Base-by-base conservation (phyloP, 2,113 vertebrate genomes). In the Corythornis cristatus region DNA sequence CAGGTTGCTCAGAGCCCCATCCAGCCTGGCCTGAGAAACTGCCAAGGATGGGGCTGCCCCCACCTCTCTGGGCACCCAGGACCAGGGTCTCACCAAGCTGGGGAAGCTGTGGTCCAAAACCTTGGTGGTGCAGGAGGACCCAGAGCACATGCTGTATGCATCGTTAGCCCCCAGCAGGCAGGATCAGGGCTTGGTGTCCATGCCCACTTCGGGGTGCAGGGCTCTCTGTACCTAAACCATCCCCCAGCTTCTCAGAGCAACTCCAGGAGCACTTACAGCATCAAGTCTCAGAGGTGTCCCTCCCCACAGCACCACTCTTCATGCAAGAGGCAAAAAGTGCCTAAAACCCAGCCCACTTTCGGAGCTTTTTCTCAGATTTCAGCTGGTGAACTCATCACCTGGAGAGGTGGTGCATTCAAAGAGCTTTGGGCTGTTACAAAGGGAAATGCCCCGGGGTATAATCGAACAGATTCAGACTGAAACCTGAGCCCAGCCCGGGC, bases 101-200 rank as follows among this genome's bases (percentile, higher is more conserved):
- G 42, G 64, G 83, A 67, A 21, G 6, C 1, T 25, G 33, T 23
- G 28, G 15, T 28, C 53, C 43, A 25, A 79, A 64, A 26, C 17
- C 42, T 40, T 46, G 19, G 28, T 42, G 18, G 35, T 83, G 29
- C 51, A 66, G 46, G 31, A 66, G 28, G 64, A 40, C 25, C 16
- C 61, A 64, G 45, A 84, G 3, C 8, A 0, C 12, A 3, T 3
- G 3, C 11, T 45, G 8, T 17, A 5, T 6, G 0, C 6, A 3
- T 9, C 1, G 0, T 40, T 17, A 25, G 12, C n/a, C 42, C 57
- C 33, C 17, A 10, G 11, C 58, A 57, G 42, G 6, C 6, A 18
- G 50, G n/a, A 29, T 6, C 15, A 17, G 51, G 35, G 14, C 6
- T 60, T 28, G 23, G 43, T 8, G 14, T 5, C 31, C 33, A 3